These are phyloP conservation scores for Clarias platycephalus DNA, from an alignment of 2,797 vertebrate genomes.

Conservation along the genomic window DNA sequence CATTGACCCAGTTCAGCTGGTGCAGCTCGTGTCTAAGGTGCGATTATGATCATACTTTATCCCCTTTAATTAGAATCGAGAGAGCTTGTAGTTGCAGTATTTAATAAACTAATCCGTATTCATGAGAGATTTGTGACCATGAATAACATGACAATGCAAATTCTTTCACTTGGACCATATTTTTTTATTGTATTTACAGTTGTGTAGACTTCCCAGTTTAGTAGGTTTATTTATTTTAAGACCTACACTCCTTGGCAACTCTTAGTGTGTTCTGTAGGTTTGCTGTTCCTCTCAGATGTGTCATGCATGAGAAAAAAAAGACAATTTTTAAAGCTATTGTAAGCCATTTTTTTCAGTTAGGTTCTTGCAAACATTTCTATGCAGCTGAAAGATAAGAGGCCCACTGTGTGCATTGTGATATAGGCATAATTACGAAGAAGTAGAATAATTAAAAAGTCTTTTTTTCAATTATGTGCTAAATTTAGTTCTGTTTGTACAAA, in stretches of 20 bases:
- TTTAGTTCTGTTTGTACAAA: no score
- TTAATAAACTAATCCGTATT: neutral
- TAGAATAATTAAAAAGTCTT: neutral
- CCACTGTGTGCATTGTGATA: neutral
- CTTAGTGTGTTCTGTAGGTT: neutral
- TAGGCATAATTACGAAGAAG: neutral
- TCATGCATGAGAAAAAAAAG: neutral
- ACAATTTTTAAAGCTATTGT: neutral
- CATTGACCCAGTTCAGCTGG: constrained; percentile 85
- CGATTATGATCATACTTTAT: neutral
- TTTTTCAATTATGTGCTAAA: no score
- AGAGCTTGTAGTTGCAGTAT: neutral
- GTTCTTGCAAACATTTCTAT: neutral
- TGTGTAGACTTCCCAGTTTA: neutral
- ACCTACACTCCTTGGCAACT: neutral
- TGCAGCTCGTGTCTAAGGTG: constrained; percentile 88
- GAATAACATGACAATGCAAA: neutral
- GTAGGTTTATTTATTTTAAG: neutral
- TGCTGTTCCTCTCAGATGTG: neutral
- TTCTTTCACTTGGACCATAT: neutral
- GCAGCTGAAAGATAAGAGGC: neutral
- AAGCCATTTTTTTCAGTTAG: neutral
- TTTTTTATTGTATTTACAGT: neutral
- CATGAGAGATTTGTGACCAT: neutral
- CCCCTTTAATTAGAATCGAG: neutral